Evolutionary conservation across 2,888 invertebrate genomes (phyloP).

Genomic region (Acronicta leporina): DNA sequence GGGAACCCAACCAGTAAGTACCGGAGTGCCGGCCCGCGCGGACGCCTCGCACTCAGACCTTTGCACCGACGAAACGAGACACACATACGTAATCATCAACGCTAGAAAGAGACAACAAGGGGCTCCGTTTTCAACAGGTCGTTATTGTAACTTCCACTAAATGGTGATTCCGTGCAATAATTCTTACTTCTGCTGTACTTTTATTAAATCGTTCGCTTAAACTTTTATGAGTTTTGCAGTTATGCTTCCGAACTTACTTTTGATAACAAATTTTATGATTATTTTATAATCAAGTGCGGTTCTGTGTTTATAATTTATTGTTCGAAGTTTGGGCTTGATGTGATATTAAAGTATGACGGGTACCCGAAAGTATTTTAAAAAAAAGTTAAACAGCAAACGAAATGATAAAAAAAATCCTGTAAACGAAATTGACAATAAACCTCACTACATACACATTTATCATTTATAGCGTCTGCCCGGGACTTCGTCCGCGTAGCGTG

Average conservation of each 20-base stretch:
- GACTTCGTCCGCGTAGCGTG: no score
- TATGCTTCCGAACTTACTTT: conserved; percentile 55
- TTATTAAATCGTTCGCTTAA: conserved; percentile 71
- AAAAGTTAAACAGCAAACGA: conserved; percentile 1
- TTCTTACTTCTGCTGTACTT: conserved; percentile 75
- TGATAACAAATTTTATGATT: conserved; percentile 53
- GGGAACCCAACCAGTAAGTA: conserved; percentile 77
- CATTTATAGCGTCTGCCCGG: no score
- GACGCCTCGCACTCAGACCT: conserved; percentile 73
- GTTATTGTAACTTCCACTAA: conserved; percentile 85
- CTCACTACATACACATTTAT: not conserved
- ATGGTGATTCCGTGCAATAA: conserved; percentile 84
- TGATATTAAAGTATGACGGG: conserved; percentile 19
- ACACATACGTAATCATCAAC: conserved; percentile 64
- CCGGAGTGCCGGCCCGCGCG: conserved; percentile 80
- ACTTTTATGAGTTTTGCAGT: conserved; percentile 71
- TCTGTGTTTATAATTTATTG: conserved; percentile 43
- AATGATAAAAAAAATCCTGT: conserved; percentile 4
- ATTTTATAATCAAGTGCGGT: conserved; percentile 52
- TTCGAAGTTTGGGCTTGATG: conserved; percentile 36
- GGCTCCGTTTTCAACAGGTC: conserved; percentile 86
- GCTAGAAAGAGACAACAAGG: conserved; percentile 75
- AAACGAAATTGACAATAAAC: not conserved
- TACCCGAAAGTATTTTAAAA: not conserved
- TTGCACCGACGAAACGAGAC: conserved; percentile 68